Base-by-base conservation (phyloP, 2,113 vertebrate genomes). In the Mirounga angustirostris region DNA sequence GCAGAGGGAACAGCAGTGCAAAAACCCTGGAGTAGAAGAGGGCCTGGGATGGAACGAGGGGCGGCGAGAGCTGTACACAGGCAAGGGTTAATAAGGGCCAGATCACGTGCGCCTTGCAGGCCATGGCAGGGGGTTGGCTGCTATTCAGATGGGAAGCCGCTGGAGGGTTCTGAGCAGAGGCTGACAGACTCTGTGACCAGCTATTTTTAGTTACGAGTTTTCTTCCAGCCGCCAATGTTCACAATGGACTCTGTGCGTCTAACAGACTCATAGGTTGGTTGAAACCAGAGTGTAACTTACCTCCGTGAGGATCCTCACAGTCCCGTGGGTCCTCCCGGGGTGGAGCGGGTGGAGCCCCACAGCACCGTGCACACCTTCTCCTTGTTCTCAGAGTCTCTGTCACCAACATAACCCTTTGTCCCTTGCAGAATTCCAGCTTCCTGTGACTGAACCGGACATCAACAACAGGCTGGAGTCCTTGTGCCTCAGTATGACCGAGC, bases 401-500 rank as follows among this genome's bases (percentile, higher is more conserved):
- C 85, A 96, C 50, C 76, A 88, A 69, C 24, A 36, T 46, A n/a
- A 65, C 11, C 82, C 85, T n/a, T 96, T 94, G 89, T 87, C 95
- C 90, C 80, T 54, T 71, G 26, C 99, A 99, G 99, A 99, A 98
- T 99, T 99, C 98, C 99, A 99, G 98, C 98, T 99, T 92, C 99
- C 99, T 0, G 99, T 99, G 98, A 99, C 99, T 74, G 99, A 99
- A 99, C 99, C 99, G 54, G 99, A 99, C 98, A 99, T 99, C 99
- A 99, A 99, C 99, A 99, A 99, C 98, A 99, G 99, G 95, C 99
- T 99, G 96, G 99, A 99, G 99, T 99, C 99, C 97, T 99, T 99
- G 99, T 99, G 99, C 98, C 99, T 99, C 98, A 99, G 99, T 98
- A 99, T 99, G 99, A 99, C 99, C 2, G 99, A 99, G 98, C 99